Percentiles rank a stretch among this genome's conserved stretches.
phyloP scores from a whole-genome alignment of 2,113 vertebrate species.

The Uropsilus gracilis region DNA sequence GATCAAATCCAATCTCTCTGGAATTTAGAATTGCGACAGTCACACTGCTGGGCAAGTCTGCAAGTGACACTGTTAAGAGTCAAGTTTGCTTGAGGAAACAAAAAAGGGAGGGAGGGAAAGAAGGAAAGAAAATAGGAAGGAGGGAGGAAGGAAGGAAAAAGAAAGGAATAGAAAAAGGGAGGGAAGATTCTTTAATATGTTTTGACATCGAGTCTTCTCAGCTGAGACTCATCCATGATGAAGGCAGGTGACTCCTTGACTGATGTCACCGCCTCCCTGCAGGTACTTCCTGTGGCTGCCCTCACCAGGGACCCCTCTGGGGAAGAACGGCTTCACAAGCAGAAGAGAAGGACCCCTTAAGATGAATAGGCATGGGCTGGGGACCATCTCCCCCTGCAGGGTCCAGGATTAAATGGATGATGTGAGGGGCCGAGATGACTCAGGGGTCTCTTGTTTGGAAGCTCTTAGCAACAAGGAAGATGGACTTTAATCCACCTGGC shows the following conservation, averaged over 20 bases:
- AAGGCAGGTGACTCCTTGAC: not conserved
- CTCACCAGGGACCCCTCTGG: not conserved
- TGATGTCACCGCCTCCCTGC: not conserved
- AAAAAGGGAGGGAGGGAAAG: not conserved
- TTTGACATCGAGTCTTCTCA: not conserved
- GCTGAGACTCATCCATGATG: not conserved
- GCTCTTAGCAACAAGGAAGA: not conserved
- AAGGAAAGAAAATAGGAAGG: too few species aligned
- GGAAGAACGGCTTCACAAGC: not conserved
- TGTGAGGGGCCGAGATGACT: not conserved
- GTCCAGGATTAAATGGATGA: not conserved
- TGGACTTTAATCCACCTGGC: not conserved
- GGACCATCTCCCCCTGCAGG: not conserved
- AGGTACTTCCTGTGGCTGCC: not conserved
- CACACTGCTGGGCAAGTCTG: not conserved
- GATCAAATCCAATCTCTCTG: not conserved
- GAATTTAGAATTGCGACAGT: slow-evolving; percentile 10
- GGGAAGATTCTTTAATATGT: not conserved
- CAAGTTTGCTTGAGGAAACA: slow-evolving; percentile 9
- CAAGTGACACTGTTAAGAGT: not conserved
- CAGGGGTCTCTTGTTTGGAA: not conserved
- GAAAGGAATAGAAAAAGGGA: not conserved
- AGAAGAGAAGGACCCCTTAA: not conserved
- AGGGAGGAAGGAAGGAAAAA: too few species aligned
- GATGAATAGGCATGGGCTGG: not conserved